Evolutionary conservation across 2,888 invertebrate genomes (phyloP), one percentile per base, ranked within the genome.

Genomic region (Drosophila leonis): DNA sequence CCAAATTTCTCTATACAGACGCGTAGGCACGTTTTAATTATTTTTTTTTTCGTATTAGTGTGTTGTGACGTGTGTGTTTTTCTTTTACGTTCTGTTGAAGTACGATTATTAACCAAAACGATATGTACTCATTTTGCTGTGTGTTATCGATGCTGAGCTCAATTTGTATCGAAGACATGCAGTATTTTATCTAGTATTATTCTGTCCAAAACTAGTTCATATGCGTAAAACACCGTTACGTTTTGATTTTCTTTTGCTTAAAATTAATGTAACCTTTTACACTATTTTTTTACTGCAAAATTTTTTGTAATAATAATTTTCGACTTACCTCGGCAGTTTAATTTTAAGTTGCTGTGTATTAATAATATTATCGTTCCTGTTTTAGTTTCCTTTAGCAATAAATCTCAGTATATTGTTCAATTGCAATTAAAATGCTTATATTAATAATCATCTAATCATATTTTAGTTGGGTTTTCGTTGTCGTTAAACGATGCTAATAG

Each of bases 21-120:
- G 70, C 66, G 76, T 65, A 44, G 55, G 65, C 59, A 62, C 48
- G 48, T 49, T 31, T 18, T 59, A 65, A 10, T 55, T 4, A 3
- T 24, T 24, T 24, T 24, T 24, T 4, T 66, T 67, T 57, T 48
- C 61, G 41, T 31, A 18, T 31, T 18, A 41, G 52, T 55, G 59
- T 55, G 65, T 69, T 85, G 81, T 85, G 88, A 88, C 88, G 85
- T 88, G 88, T 83, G 73, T 82, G 65, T 13, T 78, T 86, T 84
- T 79, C 69, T 69, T 69, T 49, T 48, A 41, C 70, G 61, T 67
- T 54, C 20, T 52, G 49, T 37, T 33, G 12, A 41, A 44, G 51
- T 65, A 42, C 51, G 44, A 49, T 15, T 20, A 35, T 20, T 37
- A 18, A 27, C n/a, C 33, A 51, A 69, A 44, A 24, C 61, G 65